Evolutionary conservation across 1,140 invertebrate genomes (phyloP), one percentile per base, ranked within the genome.

Genomic region (Nebria ingens): DNA sequence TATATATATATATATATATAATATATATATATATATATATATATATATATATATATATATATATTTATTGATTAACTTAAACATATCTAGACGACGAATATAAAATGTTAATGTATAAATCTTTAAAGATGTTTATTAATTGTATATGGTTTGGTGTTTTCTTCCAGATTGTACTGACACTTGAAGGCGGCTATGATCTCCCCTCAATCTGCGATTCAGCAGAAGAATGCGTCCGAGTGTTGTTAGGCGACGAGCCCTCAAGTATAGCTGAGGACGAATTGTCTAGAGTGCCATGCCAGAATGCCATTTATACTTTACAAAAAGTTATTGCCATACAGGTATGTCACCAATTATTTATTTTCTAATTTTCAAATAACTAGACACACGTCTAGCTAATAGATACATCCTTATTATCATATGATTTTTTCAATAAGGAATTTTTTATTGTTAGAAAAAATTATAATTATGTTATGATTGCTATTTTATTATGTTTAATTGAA

Each of bases 121-220:
- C n/a, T n/a, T n/a, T 29, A 29, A 6, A 29, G 13, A 29, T 29
- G 4, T 6, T 29, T 29, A 29, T 29, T 29, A 4, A 29, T 29
- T 29, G 13, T n/a, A 25, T 59, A 49, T 22, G 11, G 4, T 29
- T 13, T 29, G 13, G 13, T 29, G 13, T 50, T 53, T 65, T 11
- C 4, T 29, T 29, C 25, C 65, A 81, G 73, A 77, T 92, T 59
- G 83, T 92, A 17, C 72, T 96, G 49, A 88, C 89, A 9, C 75
- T 97, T n/a, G 93, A 96, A 74, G 93, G 95, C 53, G 94, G 95
- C 56, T 99, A 99, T 71, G 93, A 99, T 71, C 73, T 99, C 58
- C 81, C 93, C 11, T 86, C 94, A 15, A 95, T 99, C 64, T 97
- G 93, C 78, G 96, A 98, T 76, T 90, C 92, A 55, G 90, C 94